Base-by-base conservation (phyloP, 2,113 vertebrate genomes). In the Bothrops jararaca region DNA sequence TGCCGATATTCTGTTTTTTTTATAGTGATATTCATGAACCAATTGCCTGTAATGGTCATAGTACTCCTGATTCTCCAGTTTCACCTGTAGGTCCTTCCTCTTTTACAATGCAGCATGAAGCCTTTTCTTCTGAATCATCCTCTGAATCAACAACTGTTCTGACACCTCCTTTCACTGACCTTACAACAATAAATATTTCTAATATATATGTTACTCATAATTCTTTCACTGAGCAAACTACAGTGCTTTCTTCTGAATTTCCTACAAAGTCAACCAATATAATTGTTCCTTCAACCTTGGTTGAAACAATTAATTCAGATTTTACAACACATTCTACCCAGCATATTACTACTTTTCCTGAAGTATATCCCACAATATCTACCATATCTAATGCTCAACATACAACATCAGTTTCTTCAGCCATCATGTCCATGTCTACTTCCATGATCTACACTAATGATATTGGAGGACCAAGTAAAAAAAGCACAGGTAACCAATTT, bases 401-500 rank as follows among this genome's bases (percentile, higher is more conserved):
- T 92, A 18, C 39, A 95, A 39, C 90, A 39, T 42, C 56, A 91
- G 26, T 92, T 96, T 94, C 94, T 50, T 26, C 58, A 92, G 42
- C 54, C 80, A 92, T 91, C 34, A 69, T 96, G 89, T 93, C 88
- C 4, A 86, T 90, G 22, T 88, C 94, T 1, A 20, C 90, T 94
- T 0, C 90, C 20, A 93, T 89, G 90, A 92, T 92, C 94, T 60
- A 64, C 54, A 94, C 92, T 58, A 93, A 42, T 85, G 34, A 88
- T 89, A 93, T 3, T 15, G 89, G 88, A 92, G 93, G 54, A 87
- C 22, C 88, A 64, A 29, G 92, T 94, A 89, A 92, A 60, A 64
- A 87, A 50, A 95, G 60, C 54, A 95, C 95, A 97, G 97, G 97
- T 98, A 97, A 97, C 88, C n/a, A 5, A 92, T 11, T 57, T 50